Percentiles rank a stretch among this genome's conserved stretches.
Conservation (phyloP, 2,888 invertebrate genomes). For the Alentia gelatinosa region DNA sequence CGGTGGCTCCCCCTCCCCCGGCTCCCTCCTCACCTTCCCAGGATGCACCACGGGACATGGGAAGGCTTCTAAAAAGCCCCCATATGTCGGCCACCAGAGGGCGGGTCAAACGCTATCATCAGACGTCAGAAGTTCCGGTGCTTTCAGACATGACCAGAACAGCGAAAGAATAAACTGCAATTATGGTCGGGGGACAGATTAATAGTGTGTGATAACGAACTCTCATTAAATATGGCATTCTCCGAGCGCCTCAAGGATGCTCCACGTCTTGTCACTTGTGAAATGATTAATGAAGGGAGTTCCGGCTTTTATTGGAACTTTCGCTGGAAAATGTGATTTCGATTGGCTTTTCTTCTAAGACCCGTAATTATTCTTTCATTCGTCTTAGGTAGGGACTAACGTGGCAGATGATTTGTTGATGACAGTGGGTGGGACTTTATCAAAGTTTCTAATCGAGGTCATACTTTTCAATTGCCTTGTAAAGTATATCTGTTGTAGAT, state of each 20-base stretch:
- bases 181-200: background rate
- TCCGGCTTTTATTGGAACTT: background rate
- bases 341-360: background rate
- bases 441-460: background rate
- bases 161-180: background rate
- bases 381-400: background rate
- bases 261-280: background rate
- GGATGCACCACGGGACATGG: background rate
- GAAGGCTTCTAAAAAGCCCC: background rate
- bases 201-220: constrained; percentile 5
- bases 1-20: background rate
- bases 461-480: background rate
- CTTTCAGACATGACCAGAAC: background rate
- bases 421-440: too few species aligned
- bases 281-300: background rate
- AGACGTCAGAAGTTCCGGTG: constrained; percentile 5
- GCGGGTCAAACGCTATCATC: constrained; percentile 34
- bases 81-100: background rate
- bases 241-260: background rate
- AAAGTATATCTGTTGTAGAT: too few species aligned
- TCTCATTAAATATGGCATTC: constrained; percentile 20
- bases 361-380: background rate
- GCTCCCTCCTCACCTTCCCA: background rate
- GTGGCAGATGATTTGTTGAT: background rate
- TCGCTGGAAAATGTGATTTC: background rate